Percentiles rank a stretch among this genome's conserved stretches.
Conservation (phyloP, 2,797 vertebrate species). For the Pipistrellus pygmaeus region DNA sequence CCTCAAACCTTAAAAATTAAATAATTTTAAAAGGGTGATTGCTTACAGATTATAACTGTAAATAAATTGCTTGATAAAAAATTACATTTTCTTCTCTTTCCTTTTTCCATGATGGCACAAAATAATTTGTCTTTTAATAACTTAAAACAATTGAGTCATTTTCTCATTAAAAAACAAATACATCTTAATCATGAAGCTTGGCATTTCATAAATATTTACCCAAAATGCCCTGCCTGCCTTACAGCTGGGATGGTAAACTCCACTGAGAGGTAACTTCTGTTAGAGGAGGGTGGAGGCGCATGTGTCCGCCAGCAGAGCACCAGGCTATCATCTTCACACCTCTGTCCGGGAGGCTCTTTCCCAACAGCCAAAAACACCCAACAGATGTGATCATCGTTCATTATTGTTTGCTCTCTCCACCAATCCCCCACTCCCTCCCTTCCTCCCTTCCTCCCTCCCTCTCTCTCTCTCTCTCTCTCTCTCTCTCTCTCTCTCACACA, state of each 20-base stretch:
- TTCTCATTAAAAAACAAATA: slow-evolving; percentile 70
- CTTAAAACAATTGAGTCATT: slow-evolving; percentile 69
- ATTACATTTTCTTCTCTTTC: slow-evolving; percentile 45
- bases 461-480: no score
- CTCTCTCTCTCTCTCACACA: not conserved
- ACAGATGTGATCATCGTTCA: not conserved
- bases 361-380: not conserved
- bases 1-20: slow-evolving; percentile 52
- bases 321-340: not conserved
- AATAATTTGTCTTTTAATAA: slow-evolving; percentile 69
- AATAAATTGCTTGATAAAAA: slow-evolving; percentile 50
- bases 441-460: no score
- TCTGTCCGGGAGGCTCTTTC: not conserved
- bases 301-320: not conserved
- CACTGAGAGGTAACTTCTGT: slow-evolving; percentile 9
- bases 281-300: not conserved
- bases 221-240: not conserved
- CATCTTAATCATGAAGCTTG: slow-evolving; percentile 26
- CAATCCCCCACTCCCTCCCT: no score
- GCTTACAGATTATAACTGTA: slow-evolving; percentile 9
- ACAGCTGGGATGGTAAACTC: not conserved
- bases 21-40: slow-evolving; percentile 50
- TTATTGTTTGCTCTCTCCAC: not conserved
- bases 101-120: slow-evolving; percentile 23
- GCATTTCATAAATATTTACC: slow-evolving; percentile 72